Base-by-base conservation (phyloP, 2,113 vertebrate genomes). In the Mormyrus iriodes region DNA sequence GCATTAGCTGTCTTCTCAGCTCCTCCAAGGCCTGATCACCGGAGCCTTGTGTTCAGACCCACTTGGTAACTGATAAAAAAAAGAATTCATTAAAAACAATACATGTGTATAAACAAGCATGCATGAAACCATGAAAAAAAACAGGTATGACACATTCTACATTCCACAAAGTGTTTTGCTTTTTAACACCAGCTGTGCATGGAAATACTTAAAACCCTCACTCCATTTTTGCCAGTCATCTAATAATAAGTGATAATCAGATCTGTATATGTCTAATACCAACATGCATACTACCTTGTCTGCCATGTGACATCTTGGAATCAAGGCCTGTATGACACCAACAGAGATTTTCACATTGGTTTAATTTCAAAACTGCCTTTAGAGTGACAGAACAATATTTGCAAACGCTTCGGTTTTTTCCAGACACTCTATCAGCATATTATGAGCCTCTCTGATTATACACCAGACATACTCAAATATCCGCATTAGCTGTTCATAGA, bases 21-120 rank as follows among this genome's bases (percentile, higher is more conserved):
- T 79, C 13, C 73, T 86, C n/a, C 61, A 31, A n/a, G 3, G 89
- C 83, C 89, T 89, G 27, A 27, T 21, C 82, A 86, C 53, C 15
- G 48, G 65, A 42, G 73, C 42, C 83, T 86, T 44, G 49, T 89
- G 53, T 52, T 84, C 17, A 31, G 10, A 31, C n/a, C 9, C 61
- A 69, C n/a, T 31, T 31, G 8, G n/a, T 65, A 65, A 65, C 27
- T 65, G 61, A 65, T 27, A 31, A 69, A 69, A 69, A n/a, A 69
- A 69, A 31, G 9, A 12, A 31, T 31, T 69, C 3, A 13, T 3
- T 12, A 27, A 69, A 65, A 65, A 65, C 27, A 65, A 69, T 9
- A 27, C 0, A 65, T 0, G n/a, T 31, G 13, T 69, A 69, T 69
- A 69, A 12, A 69, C n/a, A 61, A 61, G 27, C 61, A 69, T 31